Conservation (phyloP, 2,113 vertebrate species). For the Arothron firmamentum region DNA sequence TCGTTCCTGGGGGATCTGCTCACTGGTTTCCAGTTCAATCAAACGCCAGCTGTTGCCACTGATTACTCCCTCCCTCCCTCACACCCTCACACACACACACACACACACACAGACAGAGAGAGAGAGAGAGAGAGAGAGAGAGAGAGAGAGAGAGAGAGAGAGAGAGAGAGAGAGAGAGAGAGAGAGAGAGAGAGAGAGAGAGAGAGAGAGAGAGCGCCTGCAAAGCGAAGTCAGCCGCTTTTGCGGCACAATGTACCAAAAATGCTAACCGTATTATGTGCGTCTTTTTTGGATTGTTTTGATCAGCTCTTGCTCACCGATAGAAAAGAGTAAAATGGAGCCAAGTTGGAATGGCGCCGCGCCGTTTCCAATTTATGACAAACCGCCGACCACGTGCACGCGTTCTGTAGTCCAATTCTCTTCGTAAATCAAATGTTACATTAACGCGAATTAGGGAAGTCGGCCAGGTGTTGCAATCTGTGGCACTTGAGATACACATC, state of each 20-base stretch:
- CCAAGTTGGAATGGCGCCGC: constrained; percentile 8
- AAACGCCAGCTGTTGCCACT: constrained; percentile 53
- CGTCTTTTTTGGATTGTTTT: too few relatives aligned
- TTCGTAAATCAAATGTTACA: too few relatives aligned
- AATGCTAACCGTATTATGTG: neutral
- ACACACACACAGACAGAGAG: neutral
- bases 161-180: too few relatives aligned
- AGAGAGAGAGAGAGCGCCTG: too few relatives aligned
- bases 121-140: too few relatives aligned
- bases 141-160: too few relatives aligned
- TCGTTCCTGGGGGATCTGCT: neutral
- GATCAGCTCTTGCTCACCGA: neutral
- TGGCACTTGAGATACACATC: neutral
- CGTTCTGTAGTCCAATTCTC: too few relatives aligned
- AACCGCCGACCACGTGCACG: neutral
- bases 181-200: too few relatives aligned
- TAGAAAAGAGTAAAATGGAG: constrained; percentile 6
- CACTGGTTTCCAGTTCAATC: constrained; percentile 34
- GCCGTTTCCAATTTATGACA: constrained; percentile 2
- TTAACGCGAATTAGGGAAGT: too few relatives aligned
- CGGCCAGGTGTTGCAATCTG: too few relatives aligned
- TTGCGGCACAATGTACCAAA: neutral
- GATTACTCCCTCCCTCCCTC: constrained; percentile 38
- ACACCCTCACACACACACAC: neutral
- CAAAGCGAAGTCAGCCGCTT: constrained; percentile 46